phyloP scores from a whole-genome alignment of 2,888 invertebrate species.

The Branchellion lobata region DNA sequence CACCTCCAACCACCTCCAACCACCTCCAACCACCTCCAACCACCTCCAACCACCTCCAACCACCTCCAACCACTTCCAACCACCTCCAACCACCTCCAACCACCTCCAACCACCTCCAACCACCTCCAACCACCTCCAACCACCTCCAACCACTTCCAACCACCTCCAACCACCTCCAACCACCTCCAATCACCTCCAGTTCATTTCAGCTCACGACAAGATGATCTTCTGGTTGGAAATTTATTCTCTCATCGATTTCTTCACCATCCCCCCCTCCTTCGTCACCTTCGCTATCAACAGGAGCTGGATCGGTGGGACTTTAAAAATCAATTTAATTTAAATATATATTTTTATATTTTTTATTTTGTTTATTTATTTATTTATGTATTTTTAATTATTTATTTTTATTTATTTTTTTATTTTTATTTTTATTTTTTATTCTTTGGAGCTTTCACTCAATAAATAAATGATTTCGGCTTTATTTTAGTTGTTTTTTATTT shows the following conservation, averaged over 20 bases:
- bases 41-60: no score
- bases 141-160: no score
- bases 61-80: no score
- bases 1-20: no score
- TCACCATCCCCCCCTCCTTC: constrained; percentile 35
- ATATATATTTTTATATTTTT: not conserved
- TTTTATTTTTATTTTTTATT: not conserved
- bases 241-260: constrained; percentile 36
- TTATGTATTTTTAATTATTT: not conserved
- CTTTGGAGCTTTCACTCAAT: no score
- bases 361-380: not conserved
- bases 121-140: no score
- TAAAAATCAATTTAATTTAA: not conserved
- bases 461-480: no score
- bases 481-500: no score
- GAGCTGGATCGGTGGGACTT: constrained; percentile 29
- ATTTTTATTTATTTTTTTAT: not conserved
- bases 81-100: no score
- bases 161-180: no score
- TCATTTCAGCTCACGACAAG: constrained; percentile 32
- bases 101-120: no score
- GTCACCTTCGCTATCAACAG: constrained; percentile 33
- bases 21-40: no score
- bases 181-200: constrained; percentile 23
- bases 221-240: constrained; percentile 36